Evolutionary conservation across 2,113 vertebrate genomes (phyloP), one percentile per base, ranked within the genome.

Genomic region (Clupea harengus): DNA sequence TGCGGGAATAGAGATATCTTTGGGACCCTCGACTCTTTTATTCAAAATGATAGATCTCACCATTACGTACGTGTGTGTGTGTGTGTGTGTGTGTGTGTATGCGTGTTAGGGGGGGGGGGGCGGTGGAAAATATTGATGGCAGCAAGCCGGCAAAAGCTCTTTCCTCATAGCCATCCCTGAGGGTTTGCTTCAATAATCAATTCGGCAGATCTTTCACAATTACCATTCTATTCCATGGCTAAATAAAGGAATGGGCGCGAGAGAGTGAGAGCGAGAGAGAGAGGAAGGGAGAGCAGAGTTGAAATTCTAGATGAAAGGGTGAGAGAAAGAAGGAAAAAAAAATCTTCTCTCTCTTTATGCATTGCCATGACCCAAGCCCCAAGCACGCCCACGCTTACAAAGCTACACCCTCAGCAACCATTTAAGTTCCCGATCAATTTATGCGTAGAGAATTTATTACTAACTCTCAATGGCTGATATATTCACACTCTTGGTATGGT

Each of bases 11-110:
- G 64, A 83, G 87, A 86, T 85, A 82, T 87, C 86, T 83, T 81
- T 50, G 81, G 80, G 80, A 83, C 83, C 57, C 85, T 81, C 52
- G 81, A 82, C 81, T 84, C 64, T 87, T 90, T 87, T 82, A 90
- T 90, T 88, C 82, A 83, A 85, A 90, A 88, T 90, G 89, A 90
- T 88, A 90, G 85, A 92, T 92, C 82, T 90, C 84, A 80, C 85
- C 82, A 89, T 89, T 89, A 90, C 87, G 81, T 75, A 45, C 49
- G 64, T 28, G 25, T 32, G 64, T 28, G 2, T 28, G 64, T 15
- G 25, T 32, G 8, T 9, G n/a, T 28, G n/a, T 72, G n/a, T 28
- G n/a, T 28, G 25, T 72, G 22, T 25, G 6, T 28, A 25, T 72
- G 64, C 28, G 64, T 72, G 64, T 72, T 67, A 6, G 57, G 6